Percentiles rank a stretch among this genome's conserved stretches.
Conservation (phyloP, 1,140 invertebrate genomes). For the Drosophila grimshawi region DNA sequence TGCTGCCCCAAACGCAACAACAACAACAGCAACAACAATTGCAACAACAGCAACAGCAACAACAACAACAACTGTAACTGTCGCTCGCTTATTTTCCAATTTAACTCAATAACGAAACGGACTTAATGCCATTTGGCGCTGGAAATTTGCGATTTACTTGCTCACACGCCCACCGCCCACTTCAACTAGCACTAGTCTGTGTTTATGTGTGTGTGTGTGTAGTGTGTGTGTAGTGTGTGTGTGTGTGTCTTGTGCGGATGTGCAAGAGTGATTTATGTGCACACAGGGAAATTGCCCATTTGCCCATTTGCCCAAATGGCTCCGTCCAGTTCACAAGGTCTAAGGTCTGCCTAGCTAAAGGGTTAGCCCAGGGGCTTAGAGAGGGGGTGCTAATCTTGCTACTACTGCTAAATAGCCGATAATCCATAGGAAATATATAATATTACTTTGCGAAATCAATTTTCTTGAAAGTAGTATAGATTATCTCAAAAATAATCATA, state of each 20-base stretch:
- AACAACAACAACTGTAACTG: slow-evolving; percentile 55
- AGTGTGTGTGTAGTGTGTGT: slow-evolving; percentile 2
- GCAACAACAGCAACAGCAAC: slow-evolving; percentile 32
- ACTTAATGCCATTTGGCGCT: slow-evolving; percentile 80
- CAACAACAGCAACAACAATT: slow-evolving; percentile 12
- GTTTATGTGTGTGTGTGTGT: slow-evolving; percentile 15
- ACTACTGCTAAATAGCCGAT: no score
- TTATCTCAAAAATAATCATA: no score
- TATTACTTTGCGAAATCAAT: no score
- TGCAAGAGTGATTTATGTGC: slow-evolving; percentile 46
- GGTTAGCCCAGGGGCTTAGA: not conserved
- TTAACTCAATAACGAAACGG: slow-evolving; percentile 79
- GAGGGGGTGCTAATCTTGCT: not conserved
- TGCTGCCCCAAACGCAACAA: slow-evolving; percentile 23
- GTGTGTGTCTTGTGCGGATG: slow-evolving; percentile 21
- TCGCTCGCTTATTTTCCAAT: slow-evolving; percentile 81
- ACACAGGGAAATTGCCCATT: slow-evolving; percentile 43
- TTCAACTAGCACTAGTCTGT: slow-evolving; percentile 14
- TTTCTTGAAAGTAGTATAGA: no score
- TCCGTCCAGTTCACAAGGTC: slow-evolving; percentile 24
- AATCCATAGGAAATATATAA: no score
- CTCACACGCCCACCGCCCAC: slow-evolving; percentile 37
- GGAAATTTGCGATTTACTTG: slow-evolving; percentile 79
- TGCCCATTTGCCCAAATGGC: slow-evolving; percentile 27
- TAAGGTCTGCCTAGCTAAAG: slow-evolving; percentile 8